A percentile compares a stretch with the other conserved stretches of the same genome.
Evolutionary conservation across 2,113 vertebrate genomes (phyloP).

Genomic region (Poeciliopsis prolifica): DNA sequence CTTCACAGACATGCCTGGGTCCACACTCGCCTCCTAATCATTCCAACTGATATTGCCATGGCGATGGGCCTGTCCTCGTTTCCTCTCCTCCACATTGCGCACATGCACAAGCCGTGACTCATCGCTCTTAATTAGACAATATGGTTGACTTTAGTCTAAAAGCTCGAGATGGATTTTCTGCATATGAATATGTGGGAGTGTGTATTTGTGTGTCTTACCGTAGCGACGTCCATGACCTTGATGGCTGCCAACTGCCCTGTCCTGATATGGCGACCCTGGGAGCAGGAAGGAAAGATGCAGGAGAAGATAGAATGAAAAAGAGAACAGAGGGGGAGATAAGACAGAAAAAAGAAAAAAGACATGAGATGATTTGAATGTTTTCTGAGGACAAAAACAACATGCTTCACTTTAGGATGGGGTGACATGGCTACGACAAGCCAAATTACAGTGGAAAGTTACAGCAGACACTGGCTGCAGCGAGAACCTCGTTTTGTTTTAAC

Average conservation of each 20-base stretch:
- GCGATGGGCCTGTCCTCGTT: constrained; percentile 67
- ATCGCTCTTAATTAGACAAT: constrained; percentile 64
- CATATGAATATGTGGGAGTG: constrained; percentile 15
- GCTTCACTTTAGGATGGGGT: background rate
- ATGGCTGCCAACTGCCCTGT: constrained; percentile 81
- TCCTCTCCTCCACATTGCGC: constrained; percentile 47
- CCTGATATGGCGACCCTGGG: constrained; percentile 81
- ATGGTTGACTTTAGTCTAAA: constrained; percentile 42
- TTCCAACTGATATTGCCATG: constrained; percentile 68
- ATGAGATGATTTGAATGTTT: constrained; percentile 1
- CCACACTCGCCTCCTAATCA: constrained; percentile 60
- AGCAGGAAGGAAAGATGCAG: background rate
- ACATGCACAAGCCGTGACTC: constrained; percentile 43
- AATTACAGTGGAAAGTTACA: too few relatives aligned
- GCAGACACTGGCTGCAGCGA: too few relatives aligned
- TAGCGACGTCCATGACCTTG: constrained; percentile 83
- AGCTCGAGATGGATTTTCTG: constrained; percentile 55
- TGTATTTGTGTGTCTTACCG: constrained; percentile 65
- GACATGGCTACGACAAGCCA: too few relatives aligned
- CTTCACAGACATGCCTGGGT: constrained; percentile 61
- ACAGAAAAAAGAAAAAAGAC: constrained; percentile 1
- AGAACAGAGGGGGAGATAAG: background rate
- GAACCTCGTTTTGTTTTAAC: too few relatives aligned
- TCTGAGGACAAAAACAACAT: background rate
- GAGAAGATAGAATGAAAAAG: too few relatives aligned